These are phyloP conservation scores for Hyaena hyaena DNA, from an alignment of 2,113 vertebrate species.

Conservation along the genomic window DNA sequence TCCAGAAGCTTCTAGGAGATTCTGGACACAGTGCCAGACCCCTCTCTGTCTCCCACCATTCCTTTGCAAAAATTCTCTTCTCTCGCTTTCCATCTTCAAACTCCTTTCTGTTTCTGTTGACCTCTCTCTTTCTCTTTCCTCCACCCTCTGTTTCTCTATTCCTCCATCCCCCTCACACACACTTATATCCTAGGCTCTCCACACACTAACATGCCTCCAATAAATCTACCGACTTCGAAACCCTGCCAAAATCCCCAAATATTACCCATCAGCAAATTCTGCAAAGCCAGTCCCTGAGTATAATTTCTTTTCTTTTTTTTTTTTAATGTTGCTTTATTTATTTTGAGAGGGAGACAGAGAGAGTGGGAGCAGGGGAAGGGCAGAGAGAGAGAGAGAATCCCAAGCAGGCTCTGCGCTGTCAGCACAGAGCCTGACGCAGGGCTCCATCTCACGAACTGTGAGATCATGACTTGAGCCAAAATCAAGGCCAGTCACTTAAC, in stretches of 20 bases:
- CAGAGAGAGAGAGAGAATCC: too few relatives aligned
- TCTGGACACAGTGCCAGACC: neutral
- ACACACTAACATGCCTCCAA: neutral
- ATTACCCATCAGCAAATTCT: neutral
- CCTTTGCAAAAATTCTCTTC: slow-evolving; percentile 17
- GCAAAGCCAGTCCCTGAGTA: neutral
- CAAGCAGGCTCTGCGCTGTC: too few relatives aligned
- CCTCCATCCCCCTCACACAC: neutral
- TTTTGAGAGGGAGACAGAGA: too few relatives aligned
- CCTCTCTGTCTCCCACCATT: neutral
- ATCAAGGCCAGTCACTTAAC: too few relatives aligned
- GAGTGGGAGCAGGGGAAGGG: too few relatives aligned
- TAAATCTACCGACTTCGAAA: slow-evolving; percentile 28
- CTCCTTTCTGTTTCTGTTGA: neutral
- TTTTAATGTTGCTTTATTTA: too few relatives aligned
- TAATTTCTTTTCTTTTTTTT: neutral
- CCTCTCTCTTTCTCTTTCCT: neutral
- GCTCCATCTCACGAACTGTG: too few relatives aligned
- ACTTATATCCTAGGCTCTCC: neutral
- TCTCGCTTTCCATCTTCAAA: slow-evolving; percentile 6
- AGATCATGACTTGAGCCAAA: too few relatives aligned
- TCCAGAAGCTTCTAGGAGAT: slow-evolving; percentile 53
- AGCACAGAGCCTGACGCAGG: too few relatives aligned
- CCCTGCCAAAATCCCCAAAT: neutral
- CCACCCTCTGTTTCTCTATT: neutral